Conservation (phyloP, 1,140 invertebrate species). For the Scaptomyza graminum region DNA sequence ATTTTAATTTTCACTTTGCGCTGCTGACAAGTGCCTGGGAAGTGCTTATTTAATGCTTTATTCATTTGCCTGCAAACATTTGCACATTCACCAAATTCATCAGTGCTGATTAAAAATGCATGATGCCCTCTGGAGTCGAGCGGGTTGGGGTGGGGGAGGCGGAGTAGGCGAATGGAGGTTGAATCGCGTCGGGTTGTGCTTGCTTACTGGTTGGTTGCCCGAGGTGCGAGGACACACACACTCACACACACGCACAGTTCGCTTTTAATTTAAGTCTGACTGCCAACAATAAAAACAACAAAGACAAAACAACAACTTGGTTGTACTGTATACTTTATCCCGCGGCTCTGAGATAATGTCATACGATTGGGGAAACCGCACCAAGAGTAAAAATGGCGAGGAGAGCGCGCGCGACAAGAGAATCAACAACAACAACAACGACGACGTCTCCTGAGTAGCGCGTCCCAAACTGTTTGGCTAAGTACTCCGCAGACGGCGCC, state of each 20-base stretch:
- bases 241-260: constrained; percentile 20
- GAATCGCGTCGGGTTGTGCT: neutral
- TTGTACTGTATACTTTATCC: constrained; percentile 30
- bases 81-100: constrained; percentile 75
- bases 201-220: constrained; percentile 4
- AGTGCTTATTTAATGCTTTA: constrained; percentile 78
- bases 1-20: constrained; percentile 75
- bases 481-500: constrained; percentile 65
- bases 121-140: constrained; percentile 21
- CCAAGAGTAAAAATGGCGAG: constrained; percentile 21
- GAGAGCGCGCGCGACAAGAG: constrained; percentile 25
- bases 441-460: constrained; percentile 9
- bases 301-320: constrained; percentile 10
- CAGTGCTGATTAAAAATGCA: constrained; percentile 76
- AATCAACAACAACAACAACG: neutral
- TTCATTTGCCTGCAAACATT: constrained; percentile 79
- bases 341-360: constrained; percentile 66
- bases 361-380: constrained; percentile 70
- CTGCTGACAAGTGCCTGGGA: constrained; percentile 68
- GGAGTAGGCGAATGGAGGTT: neutral
- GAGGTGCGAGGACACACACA: constrained; percentile 62
- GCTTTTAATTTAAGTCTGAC: constrained; percentile 73
- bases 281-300: constrained; percentile 22
- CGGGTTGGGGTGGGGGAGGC: too few relatives aligned
- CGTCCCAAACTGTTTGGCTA: constrained; percentile 56